phyloP scores from a whole-genome alignment of 2,797 vertebrate genomes.

The Acrossocheilus wenchowensis region DNA sequence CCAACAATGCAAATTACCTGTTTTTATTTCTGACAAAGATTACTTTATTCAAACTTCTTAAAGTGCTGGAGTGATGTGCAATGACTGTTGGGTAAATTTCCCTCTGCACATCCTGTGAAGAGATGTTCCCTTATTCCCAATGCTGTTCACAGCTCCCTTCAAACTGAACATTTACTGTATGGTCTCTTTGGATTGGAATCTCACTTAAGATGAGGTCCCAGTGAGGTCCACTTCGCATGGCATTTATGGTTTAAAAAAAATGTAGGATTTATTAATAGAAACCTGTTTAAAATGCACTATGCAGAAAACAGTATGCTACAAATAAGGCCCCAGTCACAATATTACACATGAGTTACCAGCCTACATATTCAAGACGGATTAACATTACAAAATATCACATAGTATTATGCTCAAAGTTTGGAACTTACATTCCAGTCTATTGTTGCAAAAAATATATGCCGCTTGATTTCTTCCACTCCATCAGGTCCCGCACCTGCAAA shows the following conservation, averaged over 20 bases:
- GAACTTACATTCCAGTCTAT: conserved; percentile 84
- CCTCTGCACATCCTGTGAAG: background rate
- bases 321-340: background rate
- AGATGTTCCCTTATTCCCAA: background rate
- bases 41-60: background rate
- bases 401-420: background rate
- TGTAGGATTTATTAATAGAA: background rate
- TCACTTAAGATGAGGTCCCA: background rate
- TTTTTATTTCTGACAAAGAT: background rate
- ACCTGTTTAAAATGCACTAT: background rate
- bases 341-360: background rate
- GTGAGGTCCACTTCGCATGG: background rate
- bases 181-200: background rate
- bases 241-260: background rate
- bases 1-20: background rate
- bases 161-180: background rate
- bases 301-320: background rate
- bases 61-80: background rate
- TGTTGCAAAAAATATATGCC: conserved; percentile 81
- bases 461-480: conserved; percentile 85
- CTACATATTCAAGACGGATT: background rate
- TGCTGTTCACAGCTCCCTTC: background rate
- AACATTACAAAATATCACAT: background rate
- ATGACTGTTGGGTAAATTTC: background rate
- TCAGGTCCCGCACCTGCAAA: conserved; percentile 82